phyloP scores from a whole-genome alignment of 1,140 invertebrate species.

The Drosophila bipectinata region DNA sequence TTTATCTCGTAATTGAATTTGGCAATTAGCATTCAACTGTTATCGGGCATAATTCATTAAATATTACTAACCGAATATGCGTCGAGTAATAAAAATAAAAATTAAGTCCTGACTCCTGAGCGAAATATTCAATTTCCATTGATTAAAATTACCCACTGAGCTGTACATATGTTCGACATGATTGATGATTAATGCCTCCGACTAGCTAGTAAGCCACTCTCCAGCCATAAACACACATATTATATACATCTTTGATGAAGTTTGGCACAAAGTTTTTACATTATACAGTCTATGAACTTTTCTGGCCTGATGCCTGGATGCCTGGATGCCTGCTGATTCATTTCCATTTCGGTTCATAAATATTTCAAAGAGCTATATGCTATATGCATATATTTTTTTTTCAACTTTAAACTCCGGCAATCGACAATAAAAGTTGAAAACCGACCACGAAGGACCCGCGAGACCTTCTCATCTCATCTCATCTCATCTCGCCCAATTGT shows the following conservation, averaged over 20 bases:
- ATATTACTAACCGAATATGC: constrained; percentile 46
- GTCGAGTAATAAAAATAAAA: constrained; percentile 1
- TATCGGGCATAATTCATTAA: constrained; percentile 38
- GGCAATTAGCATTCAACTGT: constrained; percentile 50
- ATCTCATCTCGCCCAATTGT: not conserved
- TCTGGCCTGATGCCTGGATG: constrained; percentile 15
- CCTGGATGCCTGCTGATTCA: constrained; percentile 14
- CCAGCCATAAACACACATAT: too few species aligned
- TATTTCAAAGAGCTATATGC: constrained; percentile 16
- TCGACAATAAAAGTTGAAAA: constrained; percentile 21
- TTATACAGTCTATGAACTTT: constrained; percentile 41
- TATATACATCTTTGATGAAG: constrained; percentile 41
- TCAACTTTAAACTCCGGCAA: not conserved
- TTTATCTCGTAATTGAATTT: constrained; percentile 47
- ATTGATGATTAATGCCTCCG: constrained; percentile 5
- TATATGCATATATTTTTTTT: constrained; percentile 22
- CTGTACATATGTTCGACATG: not conserved
- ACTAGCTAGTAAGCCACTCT: constrained; percentile 13
- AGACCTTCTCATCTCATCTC: not conserved
- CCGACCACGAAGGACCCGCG: constrained; percentile 13
- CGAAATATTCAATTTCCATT: constrained; percentile 39
- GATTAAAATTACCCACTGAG: constrained; percentile 32
- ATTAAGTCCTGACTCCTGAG: not conserved
- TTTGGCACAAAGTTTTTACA: constrained; percentile 42
- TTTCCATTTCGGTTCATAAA: constrained; percentile 48